A percentile compares a stretch with the other conserved stretches of the same genome.
Evolutionary conservation across 2,113 vertebrate species (phyloP).

Genomic region (Seriola rivoliana): DNA sequence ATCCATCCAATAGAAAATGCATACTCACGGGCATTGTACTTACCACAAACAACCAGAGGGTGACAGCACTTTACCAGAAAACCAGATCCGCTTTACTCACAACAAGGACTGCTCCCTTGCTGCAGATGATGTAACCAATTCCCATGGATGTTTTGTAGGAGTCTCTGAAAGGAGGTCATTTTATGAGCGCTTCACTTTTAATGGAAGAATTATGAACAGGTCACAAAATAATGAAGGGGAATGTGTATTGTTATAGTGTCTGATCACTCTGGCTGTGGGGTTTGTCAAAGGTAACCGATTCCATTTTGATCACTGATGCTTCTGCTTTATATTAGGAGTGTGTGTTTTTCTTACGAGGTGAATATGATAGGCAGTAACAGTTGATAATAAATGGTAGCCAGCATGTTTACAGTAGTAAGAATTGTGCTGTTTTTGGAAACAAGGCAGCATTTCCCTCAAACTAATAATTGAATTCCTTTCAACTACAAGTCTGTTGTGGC

Average conservation of each 20-base stretch:
- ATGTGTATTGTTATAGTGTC: no score
- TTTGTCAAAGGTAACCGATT: background rate
- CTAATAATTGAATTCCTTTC: background rate
- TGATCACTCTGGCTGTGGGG: background rate
- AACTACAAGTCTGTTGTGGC: background rate
- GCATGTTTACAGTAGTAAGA: background rate
- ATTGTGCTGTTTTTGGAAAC: no score
- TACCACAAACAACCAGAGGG: slow-evolving; percentile 43
- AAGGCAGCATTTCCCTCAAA: background rate
- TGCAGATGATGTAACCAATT: slow-evolving; percentile 46
- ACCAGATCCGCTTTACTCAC: background rate
- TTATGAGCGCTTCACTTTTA: background rate
- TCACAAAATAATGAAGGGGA: background rate
- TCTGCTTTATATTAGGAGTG: no score
- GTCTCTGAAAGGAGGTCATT: background rate
- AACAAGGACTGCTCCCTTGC: background rate
- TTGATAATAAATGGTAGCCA: background rate
- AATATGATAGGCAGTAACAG: no score
- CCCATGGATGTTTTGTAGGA: background rate
- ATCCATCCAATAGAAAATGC: background rate
- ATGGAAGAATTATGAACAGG: background rate
- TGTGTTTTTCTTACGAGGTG: background rate
- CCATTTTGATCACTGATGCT: background rate
- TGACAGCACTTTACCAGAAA: slow-evolving; percentile 46
- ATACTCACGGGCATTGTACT: slow-evolving; percentile 1